Evolutionary conservation across 2,797 vertebrate genomes (phyloP).

Genomic region (Poecilia wingei): DNA sequence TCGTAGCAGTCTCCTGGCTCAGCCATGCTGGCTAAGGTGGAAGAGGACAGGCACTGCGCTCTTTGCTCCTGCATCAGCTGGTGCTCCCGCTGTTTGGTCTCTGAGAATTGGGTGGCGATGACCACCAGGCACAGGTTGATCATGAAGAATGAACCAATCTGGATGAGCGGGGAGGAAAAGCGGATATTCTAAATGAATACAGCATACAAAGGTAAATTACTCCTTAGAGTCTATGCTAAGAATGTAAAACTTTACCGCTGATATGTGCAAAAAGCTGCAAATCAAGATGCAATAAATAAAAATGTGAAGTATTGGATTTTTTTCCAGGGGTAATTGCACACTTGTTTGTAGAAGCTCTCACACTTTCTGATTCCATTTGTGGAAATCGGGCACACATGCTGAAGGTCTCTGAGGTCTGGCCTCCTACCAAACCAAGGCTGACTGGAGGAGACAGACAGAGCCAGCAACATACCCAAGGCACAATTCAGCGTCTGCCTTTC

Average conservation of each 20-base stretch:
- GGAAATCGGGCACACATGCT: constrained; percentile 60
- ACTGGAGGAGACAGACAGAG: constrained; percentile 61
- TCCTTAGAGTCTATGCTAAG: background rate
- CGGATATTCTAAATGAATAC: background rate
- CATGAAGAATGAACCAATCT: constrained; percentile 99
- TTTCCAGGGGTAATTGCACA: constrained; percentile 22
- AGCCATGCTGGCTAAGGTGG: constrained; percentile 92
- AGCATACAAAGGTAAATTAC: background rate
- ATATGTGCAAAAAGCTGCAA: background rate
- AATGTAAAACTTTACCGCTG: background rate
- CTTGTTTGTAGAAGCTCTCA: constrained; percentile 30
- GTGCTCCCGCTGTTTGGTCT: constrained; percentile 97
- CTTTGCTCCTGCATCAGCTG: constrained; percentile 98
- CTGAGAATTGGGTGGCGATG: constrained; percentile 97
- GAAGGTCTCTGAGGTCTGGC: constrained; percentile 55
- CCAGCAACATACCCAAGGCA: constrained; percentile 58
- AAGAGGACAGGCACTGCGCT: constrained; percentile 91
- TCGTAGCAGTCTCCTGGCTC: constrained; percentile 97
- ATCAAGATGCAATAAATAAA: constrained; percentile 11
- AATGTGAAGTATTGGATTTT: constrained; percentile 8
- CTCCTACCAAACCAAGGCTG: constrained; percentile 49
- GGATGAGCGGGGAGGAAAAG: constrained; percentile 13
- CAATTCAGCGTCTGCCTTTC: constrained; percentile 34
- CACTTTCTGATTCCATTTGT: constrained; percentile 33
- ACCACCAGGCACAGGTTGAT: constrained; percentile 99